Evolutionary conservation across 2,888 invertebrate species (phyloP), one percentile per base, ranked within the genome.

Genomic region (Lissocephala sabroskyi): DNA sequence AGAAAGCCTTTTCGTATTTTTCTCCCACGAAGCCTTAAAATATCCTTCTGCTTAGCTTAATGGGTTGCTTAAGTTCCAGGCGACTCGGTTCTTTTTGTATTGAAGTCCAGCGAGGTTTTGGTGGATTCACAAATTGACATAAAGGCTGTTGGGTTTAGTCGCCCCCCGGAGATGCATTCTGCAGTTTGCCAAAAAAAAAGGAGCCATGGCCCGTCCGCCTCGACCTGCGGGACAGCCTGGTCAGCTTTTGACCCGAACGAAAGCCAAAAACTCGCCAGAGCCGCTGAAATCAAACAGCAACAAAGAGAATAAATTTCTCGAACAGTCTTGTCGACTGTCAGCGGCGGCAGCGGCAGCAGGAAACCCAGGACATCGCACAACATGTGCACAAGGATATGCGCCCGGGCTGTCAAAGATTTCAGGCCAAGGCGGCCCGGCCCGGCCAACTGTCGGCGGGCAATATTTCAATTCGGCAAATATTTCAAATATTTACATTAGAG

Each of bases 281-380:
- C 16, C 1, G 16, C 26, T 47, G 26, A 44, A 53, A 41, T 43
- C 47, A 50, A 47, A 46, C 26, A 48, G 52, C 52, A 32, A 46
- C 39, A 37, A 41, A 45, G 35, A 19, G 57, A 59, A 75, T 68
- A 68, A 75, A 68, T 68, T 65, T 64, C 37, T 35, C 44, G 50
- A 16, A 16, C 37, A 37, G 16, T 23, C 36, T 17, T 42, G 37
- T 11, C 45, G 41, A 2, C 18, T 44, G 58, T 50, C 56, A 56
- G 52, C 42, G 36, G 46, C 18, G 30, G 41, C 66, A n/a, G n/a
- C n/a, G n/a, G n/a, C 77, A 57, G 66, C 67, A 65, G 60, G 77
- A 50, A 44, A 77, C 73, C 65, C 62, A 55, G 57, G 23, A 23
- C 23, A 23, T 23, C n/a, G 7, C 14, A 45, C 61, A 10, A 56